Percentiles rank a stretch among this genome's conserved stretches.
These are phyloP conservation scores for Pipistrellus kuhlii DNA, from an alignment of 2,797 vertebrate species.

Conservation along the genomic window DNA sequence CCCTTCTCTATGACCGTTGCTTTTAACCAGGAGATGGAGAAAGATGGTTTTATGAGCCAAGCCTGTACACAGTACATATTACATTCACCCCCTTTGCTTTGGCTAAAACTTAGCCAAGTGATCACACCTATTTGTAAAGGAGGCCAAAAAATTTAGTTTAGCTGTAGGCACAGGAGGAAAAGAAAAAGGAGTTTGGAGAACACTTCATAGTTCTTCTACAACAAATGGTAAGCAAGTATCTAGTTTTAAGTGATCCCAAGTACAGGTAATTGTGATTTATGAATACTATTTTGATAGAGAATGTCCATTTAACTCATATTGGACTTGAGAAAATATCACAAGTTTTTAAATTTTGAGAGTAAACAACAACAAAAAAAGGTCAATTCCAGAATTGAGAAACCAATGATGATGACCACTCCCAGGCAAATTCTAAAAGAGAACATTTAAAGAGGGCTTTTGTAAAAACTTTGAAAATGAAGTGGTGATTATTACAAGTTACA, in stretches of 20 bases:
- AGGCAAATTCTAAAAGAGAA: slow-evolving; percentile 1
- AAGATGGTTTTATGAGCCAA: slow-evolving; percentile 20
- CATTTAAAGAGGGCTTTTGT: slow-evolving; percentile 17
- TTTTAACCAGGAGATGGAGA: neutral
- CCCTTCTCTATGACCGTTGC: neutral
- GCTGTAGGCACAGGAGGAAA: neutral
- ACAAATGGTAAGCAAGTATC: neutral
- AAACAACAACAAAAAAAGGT: neutral
- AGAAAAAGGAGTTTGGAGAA: neutral
- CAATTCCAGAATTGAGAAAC: neutral
- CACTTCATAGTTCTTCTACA: neutral
- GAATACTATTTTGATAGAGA: neutral
- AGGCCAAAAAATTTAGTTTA: neutral
- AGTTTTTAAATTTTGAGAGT: slow-evolving; percentile 41
- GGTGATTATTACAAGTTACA: neutral
- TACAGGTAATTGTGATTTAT: neutral
- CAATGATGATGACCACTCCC: neutral
- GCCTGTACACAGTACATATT: neutral
- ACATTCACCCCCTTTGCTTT: neutral
- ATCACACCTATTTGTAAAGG: neutral
- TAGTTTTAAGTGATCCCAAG: neutral
- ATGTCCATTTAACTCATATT: neutral
- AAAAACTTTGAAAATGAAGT: slow-evolving; percentile 20
- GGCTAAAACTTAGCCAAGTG: neutral
- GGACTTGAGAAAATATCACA: slow-evolving; percentile 22